These are phyloP conservation scores for Drosophila subquinaria DNA, from an alignment of 2,888 invertebrate species.

Conservation along the genomic window DNA sequence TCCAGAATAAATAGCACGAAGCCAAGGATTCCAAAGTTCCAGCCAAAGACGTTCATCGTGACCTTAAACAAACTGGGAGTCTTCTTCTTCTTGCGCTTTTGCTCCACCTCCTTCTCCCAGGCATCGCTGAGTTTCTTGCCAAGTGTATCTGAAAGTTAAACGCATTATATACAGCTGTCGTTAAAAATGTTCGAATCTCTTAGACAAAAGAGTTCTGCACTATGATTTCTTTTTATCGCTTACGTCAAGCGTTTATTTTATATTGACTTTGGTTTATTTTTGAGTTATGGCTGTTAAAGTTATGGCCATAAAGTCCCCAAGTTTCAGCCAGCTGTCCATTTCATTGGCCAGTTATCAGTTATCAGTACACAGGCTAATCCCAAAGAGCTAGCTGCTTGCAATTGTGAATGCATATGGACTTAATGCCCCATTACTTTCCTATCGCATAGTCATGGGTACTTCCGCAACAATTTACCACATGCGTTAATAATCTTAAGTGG, in stretches of 20 bases:
- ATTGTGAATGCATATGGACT: conserved; percentile 14
- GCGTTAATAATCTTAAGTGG: conserved; percentile 32
- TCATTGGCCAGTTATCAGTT: conserved; percentile 17
- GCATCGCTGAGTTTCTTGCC: conserved; percentile 87
- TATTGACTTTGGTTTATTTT: conserved; percentile 21
- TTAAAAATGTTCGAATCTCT: background rate
- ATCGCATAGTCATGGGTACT: conserved; percentile 23
- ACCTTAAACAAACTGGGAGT: conserved; percentile 85
- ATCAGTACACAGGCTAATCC: conserved; percentile 28
- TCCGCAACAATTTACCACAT: conserved; percentile 29
- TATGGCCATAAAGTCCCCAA: conserved; percentile 2
- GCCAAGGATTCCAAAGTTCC: conserved; percentile 87
- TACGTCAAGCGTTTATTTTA: conserved; percentile 22
- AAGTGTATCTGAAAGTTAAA: conserved; percentile 82
- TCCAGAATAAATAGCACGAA: conserved; percentile 88
- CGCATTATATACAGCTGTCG: background rate
- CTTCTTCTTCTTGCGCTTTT: conserved; percentile 82
- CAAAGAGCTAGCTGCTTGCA: conserved; percentile 4
- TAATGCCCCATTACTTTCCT: background rate
- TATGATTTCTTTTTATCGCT: conserved; percentile 32
- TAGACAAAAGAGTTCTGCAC: conserved; percentile 10
- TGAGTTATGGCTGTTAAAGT: conserved; percentile 28
- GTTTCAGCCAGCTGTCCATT: conserved; percentile 23
- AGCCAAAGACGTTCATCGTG: conserved; percentile 88
- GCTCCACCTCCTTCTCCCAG: conserved; percentile 87